These are phyloP conservation scores for Pionites leucogaster DNA, from an alignment of 2,113 vertebrate species.

Conservation along the genomic window DNA sequence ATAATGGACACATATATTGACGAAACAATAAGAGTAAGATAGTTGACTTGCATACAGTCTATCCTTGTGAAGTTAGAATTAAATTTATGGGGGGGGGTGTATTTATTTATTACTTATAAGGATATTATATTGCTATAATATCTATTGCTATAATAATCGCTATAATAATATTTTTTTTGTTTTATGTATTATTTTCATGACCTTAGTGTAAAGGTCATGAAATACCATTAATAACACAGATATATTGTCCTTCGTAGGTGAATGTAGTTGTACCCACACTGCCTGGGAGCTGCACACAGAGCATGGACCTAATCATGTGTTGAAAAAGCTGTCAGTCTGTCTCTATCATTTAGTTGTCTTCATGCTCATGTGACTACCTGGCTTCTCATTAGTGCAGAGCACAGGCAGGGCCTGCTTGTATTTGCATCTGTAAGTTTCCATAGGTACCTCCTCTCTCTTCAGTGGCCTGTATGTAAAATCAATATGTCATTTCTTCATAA, in stretches of 20 bases:
- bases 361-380: background rate
- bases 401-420: background rate
- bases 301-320: background rate
- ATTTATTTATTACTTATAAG: background rate
- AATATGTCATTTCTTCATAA: background rate
- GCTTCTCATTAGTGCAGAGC: background rate
- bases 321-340: rapidly evolving
- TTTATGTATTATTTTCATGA: background rate
- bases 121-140: background rate
- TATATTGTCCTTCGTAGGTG: background rate
- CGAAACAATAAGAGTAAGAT: background rate
- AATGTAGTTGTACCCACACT: background rate
- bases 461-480: background rate
- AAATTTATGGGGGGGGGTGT: background rate
- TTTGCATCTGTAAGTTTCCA: background rate
- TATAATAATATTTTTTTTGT: background rate
- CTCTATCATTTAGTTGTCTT: background rate
- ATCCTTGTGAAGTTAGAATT: background rate
- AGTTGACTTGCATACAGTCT: background rate
- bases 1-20: background rate
- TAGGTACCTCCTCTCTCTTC: background rate
- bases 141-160: background rate
- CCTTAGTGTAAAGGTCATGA: background rate
- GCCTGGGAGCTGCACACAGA: background rate
- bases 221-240: background rate